Percentiles rank a stretch among this genome's conserved stretches.
phyloP scores from a whole-genome alignment of 2,797 vertebrate species.

The Peromyscus attwateri region DNA sequence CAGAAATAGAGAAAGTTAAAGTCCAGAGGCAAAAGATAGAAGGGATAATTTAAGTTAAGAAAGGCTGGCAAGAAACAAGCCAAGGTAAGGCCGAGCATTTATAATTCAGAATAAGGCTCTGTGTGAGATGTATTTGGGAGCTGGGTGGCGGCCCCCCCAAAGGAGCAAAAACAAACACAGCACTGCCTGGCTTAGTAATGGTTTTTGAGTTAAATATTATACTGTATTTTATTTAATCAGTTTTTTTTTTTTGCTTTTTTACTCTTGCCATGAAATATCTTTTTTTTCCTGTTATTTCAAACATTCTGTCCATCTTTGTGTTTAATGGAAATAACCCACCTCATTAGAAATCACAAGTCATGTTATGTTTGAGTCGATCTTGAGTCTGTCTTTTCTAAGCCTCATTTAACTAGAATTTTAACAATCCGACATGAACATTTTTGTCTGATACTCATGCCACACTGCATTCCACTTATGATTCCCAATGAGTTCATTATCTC shows the following conservation, averaged over 20 bases:
- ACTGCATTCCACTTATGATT: neutral
- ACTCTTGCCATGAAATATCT: neutral
- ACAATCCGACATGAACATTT: neutral
- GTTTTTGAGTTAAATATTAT: neutral
- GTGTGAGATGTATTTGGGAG: too few relatives aligned
- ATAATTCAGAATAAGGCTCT: too few relatives aligned
- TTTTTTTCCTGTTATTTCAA: conserved; percentile 17
- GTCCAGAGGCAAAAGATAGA: too few relatives aligned
- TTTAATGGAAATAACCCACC: neutral
- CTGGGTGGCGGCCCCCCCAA: too few relatives aligned
- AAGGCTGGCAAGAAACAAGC: too few relatives aligned
- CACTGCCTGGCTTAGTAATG: neutral
- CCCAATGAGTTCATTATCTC: neutral
- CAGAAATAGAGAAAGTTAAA: too few relatives aligned
- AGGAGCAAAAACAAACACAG: too few relatives aligned
- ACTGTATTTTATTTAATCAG: neutral
- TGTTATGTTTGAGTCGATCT: neutral
- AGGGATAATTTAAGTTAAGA: too few relatives aligned
- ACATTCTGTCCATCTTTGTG: neutral
- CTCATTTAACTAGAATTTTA: neutral
- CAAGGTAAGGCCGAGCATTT: too few relatives aligned
- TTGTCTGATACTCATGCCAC: neutral
- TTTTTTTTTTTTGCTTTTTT: neutral
- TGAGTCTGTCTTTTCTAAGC: neutral
- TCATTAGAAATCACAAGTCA: neutral